Percentiles rank a stretch among this genome's conserved stretches.
phyloP scores from a whole-genome alignment of 2,797 vertebrate genomes.

The Nyctibius grandis region DNA sequence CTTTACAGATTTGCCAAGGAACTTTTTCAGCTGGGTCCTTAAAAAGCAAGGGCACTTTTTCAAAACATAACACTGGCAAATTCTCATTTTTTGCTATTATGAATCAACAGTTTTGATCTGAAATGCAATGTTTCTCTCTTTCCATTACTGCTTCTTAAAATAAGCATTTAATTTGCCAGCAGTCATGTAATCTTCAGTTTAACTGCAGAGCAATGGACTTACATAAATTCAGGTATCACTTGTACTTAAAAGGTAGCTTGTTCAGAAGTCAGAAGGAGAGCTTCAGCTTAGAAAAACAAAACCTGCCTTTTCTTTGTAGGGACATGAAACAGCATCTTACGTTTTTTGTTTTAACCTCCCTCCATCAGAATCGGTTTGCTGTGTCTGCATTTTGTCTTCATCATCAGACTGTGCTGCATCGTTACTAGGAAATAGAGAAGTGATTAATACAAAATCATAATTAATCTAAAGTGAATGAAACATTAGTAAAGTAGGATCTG shows the following conservation, averaged over 20 bases:
- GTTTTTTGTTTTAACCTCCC: constrained; percentile 97
- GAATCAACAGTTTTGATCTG: neutral
- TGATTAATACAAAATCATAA: neutral
- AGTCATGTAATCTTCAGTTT: neutral
- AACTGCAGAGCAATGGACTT: neutral
- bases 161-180: neutral
- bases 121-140: neutral
- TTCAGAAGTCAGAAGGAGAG: neutral
- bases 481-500: neutral
- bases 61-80: neutral
- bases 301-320: neutral
- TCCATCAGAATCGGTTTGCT: constrained; percentile 88
- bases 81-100: neutral
- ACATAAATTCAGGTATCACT: neutral
- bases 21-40: constrained; percentile 96
- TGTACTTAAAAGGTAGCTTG: neutral
- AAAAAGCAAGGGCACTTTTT: neutral
- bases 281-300: neutral
- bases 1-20: constrained; percentile 96
- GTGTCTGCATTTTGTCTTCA: constrained; percentile 90
- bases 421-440: constrained; percentile 76
- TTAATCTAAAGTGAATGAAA: neutral
- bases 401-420: constrained; percentile 96
- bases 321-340: constrained; percentile 71
- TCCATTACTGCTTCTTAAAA: neutral